Base-by-base conservation (phyloP, 2,888 invertebrate genomes). In the Pteria penguin region DNA sequence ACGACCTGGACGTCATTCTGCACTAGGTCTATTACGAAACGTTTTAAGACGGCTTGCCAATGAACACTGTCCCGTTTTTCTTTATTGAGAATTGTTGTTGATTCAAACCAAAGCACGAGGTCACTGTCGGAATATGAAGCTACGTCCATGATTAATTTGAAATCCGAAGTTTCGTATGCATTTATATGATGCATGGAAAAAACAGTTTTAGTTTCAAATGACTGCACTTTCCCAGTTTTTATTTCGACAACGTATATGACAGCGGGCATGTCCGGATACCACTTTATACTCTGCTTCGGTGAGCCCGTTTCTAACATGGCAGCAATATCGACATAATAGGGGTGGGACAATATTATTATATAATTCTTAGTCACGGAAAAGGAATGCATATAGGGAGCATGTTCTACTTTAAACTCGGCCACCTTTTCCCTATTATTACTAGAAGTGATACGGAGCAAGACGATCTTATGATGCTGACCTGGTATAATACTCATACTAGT, bases 351-450 rank as follows among this genome's bases (percentile, higher is more conserved):
- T 2, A 90, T 60, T n/a, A 90, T 77, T 22, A 84, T 87, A 71
- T 88, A 86, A 27, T 85, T 79, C 62, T 80, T 62, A 0, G 90
- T 87, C 2, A 84, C 78, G 2, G 86, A 88, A 65, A 90, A 87
- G 0, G 89, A 87, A 75, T 90, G 90, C 88, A 90, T 88, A 75
- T 90, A 90, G 0, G 89, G 88, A 8, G 86, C 75, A 22, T 75
- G 69, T 32, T 84, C 85, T 22, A 88, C 85, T 0, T 74, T 58
- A 81, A 86, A 86, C 27, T 76, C 75, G 0, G 87, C 86, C n/a
- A 90, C 76, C 24, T 84, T 58, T 70, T 88, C 87, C 2, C 88
- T 72, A 14, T 83, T 78, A 24, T 60, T 36, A 4, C 78, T 75
- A 0, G 88, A 86, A 57, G 76, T 82, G 4, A 88, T 81, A 24